Percentiles rank a stretch among this genome's conserved stretches.
These are phyloP conservation scores for Pediacus dermestoides DNA, from an alignment of 2,888 invertebrate genomes.

Conservation along the genomic window DNA sequence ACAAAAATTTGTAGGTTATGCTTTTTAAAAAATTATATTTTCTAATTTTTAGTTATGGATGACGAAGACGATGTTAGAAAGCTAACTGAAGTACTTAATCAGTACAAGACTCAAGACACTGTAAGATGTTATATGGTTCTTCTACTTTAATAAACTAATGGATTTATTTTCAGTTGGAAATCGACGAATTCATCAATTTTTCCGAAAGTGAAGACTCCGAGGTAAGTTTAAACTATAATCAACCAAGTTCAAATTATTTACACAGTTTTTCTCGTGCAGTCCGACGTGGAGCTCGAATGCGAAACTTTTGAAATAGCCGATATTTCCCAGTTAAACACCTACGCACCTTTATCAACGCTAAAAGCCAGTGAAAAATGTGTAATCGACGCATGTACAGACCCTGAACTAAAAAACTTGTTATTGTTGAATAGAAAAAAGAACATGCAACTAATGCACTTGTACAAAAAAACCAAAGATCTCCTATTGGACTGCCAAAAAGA, in stretches of 20 bases:
- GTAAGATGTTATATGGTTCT: conserved; percentile 5
- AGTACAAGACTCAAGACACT: conserved; percentile 11
- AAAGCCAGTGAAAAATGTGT: conserved; percentile 29
- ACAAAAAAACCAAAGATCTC: conserved; percentile 31
- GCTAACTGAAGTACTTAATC: conserved; percentile 20
- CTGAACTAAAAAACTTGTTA: conserved; percentile 30
- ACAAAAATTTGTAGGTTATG: no score
- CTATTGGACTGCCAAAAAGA: conserved; percentile 25
- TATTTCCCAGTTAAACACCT: conserved; percentile 17
- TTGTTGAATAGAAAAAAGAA: conserved; percentile 34
- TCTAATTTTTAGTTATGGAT: no score
- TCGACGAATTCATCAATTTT: conserved; percentile 22
- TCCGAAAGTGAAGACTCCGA: conserved; percentile 20
- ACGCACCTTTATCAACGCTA: conserved; percentile 19
- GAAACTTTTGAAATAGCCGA: conserved; percentile 11
- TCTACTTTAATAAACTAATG: conserved; percentile 1
- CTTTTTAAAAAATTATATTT: no score
- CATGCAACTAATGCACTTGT: conserved; percentile 30
- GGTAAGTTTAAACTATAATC: conserved; percentile 9
- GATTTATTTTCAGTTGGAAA: conserved; percentile 1
- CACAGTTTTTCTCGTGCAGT: conserved; percentile 6
- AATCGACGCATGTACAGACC: conserved; percentile 32
- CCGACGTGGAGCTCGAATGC: conserved; percentile 10
- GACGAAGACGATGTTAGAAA: conserved; percentile 26
- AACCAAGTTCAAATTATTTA: not conserved